Base-by-base conservation (phyloP, 2,797 vertebrate genomes). In the Gephyroberyx darwinii region DNA sequence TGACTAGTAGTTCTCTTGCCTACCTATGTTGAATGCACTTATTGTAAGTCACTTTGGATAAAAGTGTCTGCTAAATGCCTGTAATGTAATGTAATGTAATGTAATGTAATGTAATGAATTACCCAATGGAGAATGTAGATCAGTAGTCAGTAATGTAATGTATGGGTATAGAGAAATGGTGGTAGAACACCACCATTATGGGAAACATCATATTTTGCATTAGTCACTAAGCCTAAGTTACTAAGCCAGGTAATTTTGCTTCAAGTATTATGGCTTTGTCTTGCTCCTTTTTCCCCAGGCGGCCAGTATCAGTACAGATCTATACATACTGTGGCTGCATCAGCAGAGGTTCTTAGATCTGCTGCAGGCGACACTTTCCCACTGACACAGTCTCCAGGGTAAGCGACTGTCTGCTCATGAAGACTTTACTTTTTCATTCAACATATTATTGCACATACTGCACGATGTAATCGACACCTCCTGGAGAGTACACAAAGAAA, bases 311-410 rank as follows among this genome's bases (percentile, higher is more conserved):
- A 26, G 8, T 12, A 35, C 43, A 4, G 54, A 64, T 35, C 52
- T 91, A 50, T 87, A 76, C 35, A 85, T 90, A 62, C 62, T 86
- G 19, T 73, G 87, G 33, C 77, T 92, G 31, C 89, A 88, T 13
- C 84, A 86, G 65, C 66, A 88, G 75, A 84, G 85, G 8, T 87
- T 86, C 68, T 74, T 82, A 5, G 86, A 92, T 47, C 69, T 93
- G 55, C 43, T 65, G 35, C 52, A 53, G 47, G 43, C 17, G 45
- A 14, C 64, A 69, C 81, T 26, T 37, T 43, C 37, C 5, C 77
- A 79, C 37, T 59, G 20, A 67, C 31, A 51, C 17, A 31, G 10
- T 50, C 8, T 85, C 79, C 9, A 73, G 50, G 62, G 83, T 90
- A 60, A 87, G 78, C n/a, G 19, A n/a, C 47, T 50, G 47, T 50